Evolutionary conservation across 2,888 invertebrate species (phyloP).

Genomic region (Callimorpha dominula): DNA sequence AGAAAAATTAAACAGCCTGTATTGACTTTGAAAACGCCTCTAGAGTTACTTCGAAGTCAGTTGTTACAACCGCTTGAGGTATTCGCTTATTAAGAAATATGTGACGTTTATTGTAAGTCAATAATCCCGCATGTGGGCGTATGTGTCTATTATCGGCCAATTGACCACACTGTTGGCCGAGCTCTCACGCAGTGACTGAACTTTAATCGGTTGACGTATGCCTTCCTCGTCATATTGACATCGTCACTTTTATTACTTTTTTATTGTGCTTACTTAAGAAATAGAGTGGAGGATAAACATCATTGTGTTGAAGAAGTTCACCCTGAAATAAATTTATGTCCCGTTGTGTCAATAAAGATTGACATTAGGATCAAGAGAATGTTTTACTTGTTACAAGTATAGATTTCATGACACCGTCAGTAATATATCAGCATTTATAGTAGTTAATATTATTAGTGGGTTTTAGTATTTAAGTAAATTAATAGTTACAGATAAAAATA

Average conservation of each 20-base stretch:
- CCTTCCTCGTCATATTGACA: slow-evolving; percentile 68
- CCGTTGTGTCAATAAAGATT: not conserved
- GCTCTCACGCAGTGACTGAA: slow-evolving; percentile 59
- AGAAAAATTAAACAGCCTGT: not conserved
- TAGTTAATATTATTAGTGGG: not conserved
- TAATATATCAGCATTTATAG: not conserved
- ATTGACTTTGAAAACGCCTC: not conserved
- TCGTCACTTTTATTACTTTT: slow-evolving; percentile 71
- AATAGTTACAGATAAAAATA: not conserved
- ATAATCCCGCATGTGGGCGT: slow-evolving; percentile 82
- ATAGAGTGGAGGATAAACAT: slow-evolving; percentile 20
- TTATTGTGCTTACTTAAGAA: slow-evolving; percentile 54
- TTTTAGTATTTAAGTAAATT: not conserved
- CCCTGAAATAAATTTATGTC: slow-evolving; percentile 5
- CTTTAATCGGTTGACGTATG: slow-evolving; percentile 69
- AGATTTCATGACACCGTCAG: not conserved
- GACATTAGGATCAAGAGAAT: not conserved
- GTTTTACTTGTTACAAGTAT: too few relatives aligned
- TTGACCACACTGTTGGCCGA: slow-evolving; percentile 67
- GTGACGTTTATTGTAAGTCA: slow-evolving; percentile 85
- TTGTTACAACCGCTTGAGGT: slow-evolving; percentile 53
- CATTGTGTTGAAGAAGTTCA: slow-evolving; percentile 13
- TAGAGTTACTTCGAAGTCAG: slow-evolving; percentile 16
- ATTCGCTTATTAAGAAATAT: slow-evolving; percentile 81
- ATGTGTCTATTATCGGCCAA: slow-evolving; percentile 73